A percentile compares a stretch with the other conserved stretches of the same genome.
phyloP scores from a whole-genome alignment of 92 coral and sea anemone genomes.

The Zoanthus solanderi region DNA sequence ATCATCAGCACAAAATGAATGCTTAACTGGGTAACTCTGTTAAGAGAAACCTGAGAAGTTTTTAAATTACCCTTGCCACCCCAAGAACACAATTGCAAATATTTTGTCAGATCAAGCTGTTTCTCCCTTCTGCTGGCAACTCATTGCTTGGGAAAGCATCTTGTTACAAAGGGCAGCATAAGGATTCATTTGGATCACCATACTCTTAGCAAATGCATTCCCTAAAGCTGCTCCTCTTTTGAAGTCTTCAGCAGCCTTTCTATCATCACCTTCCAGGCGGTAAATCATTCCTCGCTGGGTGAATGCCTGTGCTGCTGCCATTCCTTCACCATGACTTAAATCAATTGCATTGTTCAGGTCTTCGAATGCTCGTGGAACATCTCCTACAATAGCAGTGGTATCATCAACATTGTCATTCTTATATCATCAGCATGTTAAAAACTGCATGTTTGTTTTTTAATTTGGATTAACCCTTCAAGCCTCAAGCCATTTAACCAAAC shows the following conservation, averaged over 20 bases:
- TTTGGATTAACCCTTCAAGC: too few species aligned
- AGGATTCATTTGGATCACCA: conserved; percentile 92
- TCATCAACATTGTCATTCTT: too few species aligned
- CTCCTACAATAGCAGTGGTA: conserved; percentile 60
- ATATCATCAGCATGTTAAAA: too few species aligned
- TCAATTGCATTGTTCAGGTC: conserved; percentile 90
- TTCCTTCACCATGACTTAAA: conserved; percentile 71
- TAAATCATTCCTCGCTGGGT: conserved; percentile 94
- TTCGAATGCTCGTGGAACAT: conserved; percentile 72
- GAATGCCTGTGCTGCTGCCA: conserved; percentile 90
- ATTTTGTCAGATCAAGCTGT: background rate
- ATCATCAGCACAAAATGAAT: too few species aligned
- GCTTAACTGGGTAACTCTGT: too few species aligned
- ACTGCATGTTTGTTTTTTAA: too few species aligned
- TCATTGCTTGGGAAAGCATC: conserved; percentile 95
- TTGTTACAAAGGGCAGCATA: conserved; percentile 99
- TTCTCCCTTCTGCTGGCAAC: conserved; percentile 48
- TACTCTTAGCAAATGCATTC: conserved; percentile 89
- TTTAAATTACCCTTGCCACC: too few species aligned
- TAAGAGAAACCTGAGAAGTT: too few species aligned
- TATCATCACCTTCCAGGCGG: conserved; percentile 82
- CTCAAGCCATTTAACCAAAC: too few species aligned
- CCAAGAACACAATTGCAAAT: too few species aligned
- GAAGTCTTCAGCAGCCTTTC: conserved; percentile 80
- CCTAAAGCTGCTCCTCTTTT: conserved; percentile 87